These are phyloP conservation scores for Lepidocyrtoides sp. DNA, from an alignment of 2,888 invertebrate genomes.

Conservation along the genomic window DNA sequence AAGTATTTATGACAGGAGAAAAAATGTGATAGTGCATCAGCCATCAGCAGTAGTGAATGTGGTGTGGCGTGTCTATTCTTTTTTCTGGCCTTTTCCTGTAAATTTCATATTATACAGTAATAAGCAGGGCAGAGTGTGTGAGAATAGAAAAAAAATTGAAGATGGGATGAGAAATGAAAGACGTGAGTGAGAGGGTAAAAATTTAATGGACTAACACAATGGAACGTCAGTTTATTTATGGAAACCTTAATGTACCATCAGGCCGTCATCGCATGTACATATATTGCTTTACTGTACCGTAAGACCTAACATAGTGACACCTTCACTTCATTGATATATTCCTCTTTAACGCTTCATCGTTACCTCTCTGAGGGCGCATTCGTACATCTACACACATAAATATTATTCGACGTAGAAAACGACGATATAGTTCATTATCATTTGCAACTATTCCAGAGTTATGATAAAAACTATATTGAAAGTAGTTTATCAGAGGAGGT, in stretches of 20 bases:
- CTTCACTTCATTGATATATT: too few species aligned
- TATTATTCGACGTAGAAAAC: too few species aligned
- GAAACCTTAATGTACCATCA: constrained; percentile 67
- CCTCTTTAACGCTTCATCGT: too few species aligned
- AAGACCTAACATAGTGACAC: too few species aligned
- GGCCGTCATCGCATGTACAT: constrained; percentile 6
- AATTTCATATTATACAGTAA: constrained; percentile 12
- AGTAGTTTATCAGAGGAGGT: too few species aligned
- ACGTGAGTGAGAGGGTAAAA: constrained; percentile 63
- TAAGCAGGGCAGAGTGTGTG: not conserved
- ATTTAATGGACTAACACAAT: constrained; percentile 68
- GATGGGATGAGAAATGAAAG: constrained; percentile 57
- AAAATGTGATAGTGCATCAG: not conserved
- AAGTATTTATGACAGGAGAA: constrained; percentile 59
- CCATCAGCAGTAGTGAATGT: not conserved
- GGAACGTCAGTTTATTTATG: constrained; percentile 74
- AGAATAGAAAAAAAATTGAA: constrained; percentile 25
- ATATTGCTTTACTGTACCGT: not conserved
- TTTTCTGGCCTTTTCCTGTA: not conserved
- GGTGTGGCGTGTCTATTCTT: not conserved
- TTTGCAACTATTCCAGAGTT: too few species aligned
- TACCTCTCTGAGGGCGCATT: too few species aligned
- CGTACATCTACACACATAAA: too few species aligned
- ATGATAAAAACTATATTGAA: not conserved
- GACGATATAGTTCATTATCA: constrained; percentile 59